Percentiles rank a stretch among this genome's conserved stretches.
These are phyloP conservation scores for Rhodinocichla rosea DNA, from an alignment of 2,113 vertebrate species.

Conservation along the genomic window DNA sequence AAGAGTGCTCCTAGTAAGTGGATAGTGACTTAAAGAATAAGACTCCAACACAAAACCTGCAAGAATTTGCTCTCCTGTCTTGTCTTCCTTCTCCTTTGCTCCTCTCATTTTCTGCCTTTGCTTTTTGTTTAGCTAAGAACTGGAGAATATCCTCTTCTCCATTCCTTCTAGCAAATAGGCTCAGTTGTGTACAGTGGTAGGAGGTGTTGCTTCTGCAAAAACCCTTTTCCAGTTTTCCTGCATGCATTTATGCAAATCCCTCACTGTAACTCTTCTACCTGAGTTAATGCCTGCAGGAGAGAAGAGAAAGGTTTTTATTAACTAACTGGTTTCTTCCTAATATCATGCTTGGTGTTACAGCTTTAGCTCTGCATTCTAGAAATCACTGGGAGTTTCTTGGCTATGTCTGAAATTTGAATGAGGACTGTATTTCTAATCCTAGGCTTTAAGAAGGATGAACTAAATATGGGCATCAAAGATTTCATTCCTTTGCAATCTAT, in stretches of 20 bases:
- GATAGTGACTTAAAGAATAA: not conserved
- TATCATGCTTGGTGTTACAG: not conserved
- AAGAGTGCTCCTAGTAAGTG: not conserved
- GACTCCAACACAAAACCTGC: not conserved
- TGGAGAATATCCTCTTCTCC: not conserved
- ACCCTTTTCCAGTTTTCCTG: not conserved
- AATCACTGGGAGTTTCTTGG: not conserved
- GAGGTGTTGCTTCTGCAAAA: not conserved
- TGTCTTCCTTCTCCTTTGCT: not conserved
- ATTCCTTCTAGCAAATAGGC: not conserved
- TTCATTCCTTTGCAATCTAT: not conserved
- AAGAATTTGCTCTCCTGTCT: not conserved
- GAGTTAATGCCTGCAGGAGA: not conserved
- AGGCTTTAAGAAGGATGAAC: not conserved
- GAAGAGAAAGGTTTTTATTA: not conserved
- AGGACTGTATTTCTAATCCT: not conserved
- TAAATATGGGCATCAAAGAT: not conserved
- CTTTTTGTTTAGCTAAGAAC: not conserved
- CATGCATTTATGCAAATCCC: not conserved
- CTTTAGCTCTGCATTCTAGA: not conserved
- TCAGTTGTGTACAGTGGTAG: not conserved
- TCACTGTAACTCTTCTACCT: not conserved
- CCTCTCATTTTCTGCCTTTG: not conserved
- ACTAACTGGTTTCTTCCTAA: not conserved
- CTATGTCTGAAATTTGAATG: not conserved